Percentiles rank a stretch among this genome's conserved stretches.
Evolutionary conservation across 2,888 invertebrate species (phyloP).

Genomic region (Clostera curtula): DNA sequence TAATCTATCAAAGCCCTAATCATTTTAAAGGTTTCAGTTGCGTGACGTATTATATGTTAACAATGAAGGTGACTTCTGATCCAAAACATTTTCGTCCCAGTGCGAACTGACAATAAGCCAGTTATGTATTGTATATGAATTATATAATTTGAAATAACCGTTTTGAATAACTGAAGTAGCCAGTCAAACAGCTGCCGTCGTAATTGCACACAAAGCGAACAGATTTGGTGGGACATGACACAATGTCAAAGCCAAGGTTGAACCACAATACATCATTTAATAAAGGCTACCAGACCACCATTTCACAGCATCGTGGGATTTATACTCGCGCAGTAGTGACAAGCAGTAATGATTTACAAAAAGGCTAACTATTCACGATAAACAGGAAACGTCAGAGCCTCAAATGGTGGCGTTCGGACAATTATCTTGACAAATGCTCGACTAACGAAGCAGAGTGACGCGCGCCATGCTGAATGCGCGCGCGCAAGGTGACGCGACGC

Average conservation of each 20-base stretch:
- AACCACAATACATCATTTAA: conserved; percentile 16
- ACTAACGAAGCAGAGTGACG: conserved; percentile 55
- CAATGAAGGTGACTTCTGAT: too few species aligned
- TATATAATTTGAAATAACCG: too few species aligned
- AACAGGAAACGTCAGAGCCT: conserved; percentile 53
- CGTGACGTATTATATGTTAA: too few species aligned
- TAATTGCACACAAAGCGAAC: conserved; percentile 36
- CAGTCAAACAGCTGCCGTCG: conserved; percentile 7
- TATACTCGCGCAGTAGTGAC: conserved; percentile 15
- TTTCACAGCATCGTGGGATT: conserved; percentile 15
- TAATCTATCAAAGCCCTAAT: too few species aligned
- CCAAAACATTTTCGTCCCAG: too few species aligned
- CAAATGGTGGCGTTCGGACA: conserved; percentile 50
- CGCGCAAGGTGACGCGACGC: conserved; percentile 41
- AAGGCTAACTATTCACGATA: conserved; percentile 34
- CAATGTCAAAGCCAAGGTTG: conserved; percentile 56
- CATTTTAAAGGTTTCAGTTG: too few species aligned
- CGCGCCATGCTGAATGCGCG: conserved; percentile 42
- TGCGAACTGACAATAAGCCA: too few species aligned
- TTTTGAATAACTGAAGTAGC: conserved; percentile 1
- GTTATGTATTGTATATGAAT: too few species aligned
- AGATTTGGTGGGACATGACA: conserved; percentile 38
- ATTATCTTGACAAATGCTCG: conserved; percentile 66
- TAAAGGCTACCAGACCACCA: conserved; percentile 16
- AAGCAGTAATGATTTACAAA: conserved; percentile 12